These are phyloP conservation scores for Typhlichthys subterraneus DNA, from an alignment of 2,797 vertebrate species.

Conservation along the genomic window DNA sequence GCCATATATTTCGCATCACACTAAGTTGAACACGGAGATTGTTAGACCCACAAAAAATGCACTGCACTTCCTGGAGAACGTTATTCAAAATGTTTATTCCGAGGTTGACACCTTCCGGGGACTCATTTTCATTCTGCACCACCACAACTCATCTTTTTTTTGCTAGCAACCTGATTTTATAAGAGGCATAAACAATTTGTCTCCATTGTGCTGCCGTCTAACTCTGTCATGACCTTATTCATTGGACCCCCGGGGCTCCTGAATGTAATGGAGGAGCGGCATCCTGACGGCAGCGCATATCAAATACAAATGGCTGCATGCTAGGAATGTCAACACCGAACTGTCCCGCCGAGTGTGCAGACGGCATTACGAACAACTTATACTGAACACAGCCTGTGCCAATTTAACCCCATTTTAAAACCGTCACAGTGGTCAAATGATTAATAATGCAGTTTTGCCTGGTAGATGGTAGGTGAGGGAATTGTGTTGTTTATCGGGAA, in stretches of 20 bases:
- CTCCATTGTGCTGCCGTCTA: constrained; percentile 52
- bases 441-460: too few species aligned
- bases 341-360: constrained; percentile 1
- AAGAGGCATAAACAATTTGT: constrained; percentile 69
- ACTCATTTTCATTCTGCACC: constrained; percentile 53
- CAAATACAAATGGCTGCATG: constrained; percentile 28
- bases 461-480: too few species aligned
- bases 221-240: constrained; percentile 61
- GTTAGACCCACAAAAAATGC: constrained; percentile 14
- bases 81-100: constrained; percentile 46
- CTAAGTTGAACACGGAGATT: constrained; percentile 6
- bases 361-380: neutral
- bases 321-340: constrained; percentile 8
- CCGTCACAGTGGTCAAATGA: neutral
- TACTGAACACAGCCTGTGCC: too few species aligned
- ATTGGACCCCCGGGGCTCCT: constrained; percentile 46
- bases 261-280: constrained; percentile 46
- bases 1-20: neutral
- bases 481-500: too few species aligned
- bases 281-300: constrained; percentile 49
- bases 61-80: constrained; percentile 12
- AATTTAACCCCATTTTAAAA: too few species aligned
- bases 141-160: constrained; percentile 56
- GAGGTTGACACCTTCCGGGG: constrained; percentile 49
- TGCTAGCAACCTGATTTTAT: constrained; percentile 58